phyloP scores from a whole-genome alignment of 2,888 invertebrate species.

The Sisyra terminalis region DNA sequence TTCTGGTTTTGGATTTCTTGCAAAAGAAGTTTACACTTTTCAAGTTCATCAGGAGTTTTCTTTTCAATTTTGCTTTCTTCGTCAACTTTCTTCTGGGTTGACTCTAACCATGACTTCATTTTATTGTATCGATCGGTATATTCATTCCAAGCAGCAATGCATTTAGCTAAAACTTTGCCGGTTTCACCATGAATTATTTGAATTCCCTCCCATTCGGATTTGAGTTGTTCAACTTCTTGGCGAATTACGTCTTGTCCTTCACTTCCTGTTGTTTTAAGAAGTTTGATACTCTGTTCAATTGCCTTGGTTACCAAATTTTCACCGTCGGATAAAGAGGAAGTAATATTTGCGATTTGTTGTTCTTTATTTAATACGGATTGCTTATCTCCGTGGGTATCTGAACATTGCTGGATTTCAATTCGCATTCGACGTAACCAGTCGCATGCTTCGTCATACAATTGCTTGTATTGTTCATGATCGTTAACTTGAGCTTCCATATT shows the following conservation, averaged over 20 bases:
- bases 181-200: slow-evolving; percentile 62
- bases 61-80: slow-evolving; percentile 47
- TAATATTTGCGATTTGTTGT: slow-evolving; percentile 52
- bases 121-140: slow-evolving; percentile 56
- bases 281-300: slow-evolving; percentile 54
- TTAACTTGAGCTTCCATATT: slow-evolving; percentile 68
- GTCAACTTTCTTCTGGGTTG: slow-evolving; percentile 46
- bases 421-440: slow-evolving; percentile 74
- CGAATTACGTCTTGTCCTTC: slow-evolving; percentile 71
- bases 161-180: slow-evolving; percentile 54
- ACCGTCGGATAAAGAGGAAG: slow-evolving; percentile 50
- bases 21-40: slow-evolving; percentile 54
- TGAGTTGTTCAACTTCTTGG: slow-evolving; percentile 66
- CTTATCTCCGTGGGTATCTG: slow-evolving; percentile 79
- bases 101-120: slow-evolving; percentile 59
- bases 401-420: slow-evolving; percentile 68
- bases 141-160: slow-evolving; percentile 66
- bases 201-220: slow-evolving; percentile 66
- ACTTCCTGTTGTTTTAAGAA: slow-evolving; percentile 58
- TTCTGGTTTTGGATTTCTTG: slow-evolving; percentile 62
- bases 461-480: slow-evolving; percentile 76
- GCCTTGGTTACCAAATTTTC: slow-evolving; percentile 57
- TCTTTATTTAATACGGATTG: slow-evolving; percentile 60
- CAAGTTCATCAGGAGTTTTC: slow-evolving; percentile 63
- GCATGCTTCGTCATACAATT: slow-evolving; percentile 60